A percentile compares a stretch with the other conserved stretches of the same genome.
Evolutionary conservation across 2,797 vertebrate species (phyloP).

Genomic region (Synanceia verrucosa): DNA sequence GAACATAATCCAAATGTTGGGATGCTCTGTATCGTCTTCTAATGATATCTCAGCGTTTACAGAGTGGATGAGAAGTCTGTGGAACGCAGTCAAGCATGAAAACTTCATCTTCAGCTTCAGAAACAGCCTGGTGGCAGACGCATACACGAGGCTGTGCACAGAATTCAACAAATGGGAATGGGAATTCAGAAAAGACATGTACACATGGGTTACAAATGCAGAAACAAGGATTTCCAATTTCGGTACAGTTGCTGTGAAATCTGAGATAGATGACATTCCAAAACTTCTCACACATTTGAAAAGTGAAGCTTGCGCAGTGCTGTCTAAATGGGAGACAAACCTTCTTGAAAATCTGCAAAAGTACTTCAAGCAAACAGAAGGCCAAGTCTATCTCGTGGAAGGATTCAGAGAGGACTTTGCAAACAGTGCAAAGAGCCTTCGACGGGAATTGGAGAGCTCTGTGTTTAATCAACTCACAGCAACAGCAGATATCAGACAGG

Average conservation of each 20-base stretch:
- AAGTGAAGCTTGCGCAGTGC: slow-evolving; percentile 28
- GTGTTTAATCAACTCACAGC: slow-evolving; percentile 36
- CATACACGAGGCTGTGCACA: slow-evolving; percentile 67
- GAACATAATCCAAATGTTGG: slow-evolving; percentile 73
- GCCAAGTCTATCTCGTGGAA: slow-evolving; percentile 71
- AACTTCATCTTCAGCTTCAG: slow-evolving; percentile 82
- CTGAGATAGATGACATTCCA: background rate
- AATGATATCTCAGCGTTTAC: slow-evolving; percentile 72
- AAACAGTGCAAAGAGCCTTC: slow-evolving; percentile 58
- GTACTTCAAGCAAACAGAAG: slow-evolving; percentile 68
- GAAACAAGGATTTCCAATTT: slow-evolving; percentile 67
- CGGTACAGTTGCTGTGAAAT: slow-evolving; percentile 8
- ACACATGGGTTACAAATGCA: slow-evolving; percentile 49
- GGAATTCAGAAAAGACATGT: slow-evolving; percentile 67
- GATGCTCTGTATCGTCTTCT: slow-evolving; percentile 40
- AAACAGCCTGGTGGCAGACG: slow-evolving; percentile 78
- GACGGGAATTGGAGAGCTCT: slow-evolving; percentile 50
- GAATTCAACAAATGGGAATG: slow-evolving; percentile 76
- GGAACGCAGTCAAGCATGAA: slow-evolving; percentile 78
- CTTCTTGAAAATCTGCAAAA: slow-evolving; percentile 48
- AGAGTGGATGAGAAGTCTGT: slow-evolving; percentile 79
- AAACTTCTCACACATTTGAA: slow-evolving; percentile 23
- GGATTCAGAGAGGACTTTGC: slow-evolving; percentile 68
- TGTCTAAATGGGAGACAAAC: slow-evolving; percentile 48
- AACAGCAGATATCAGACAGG: slow-evolving; percentile 51